Conservation (phyloP, 92 coral and sea anemone species). For the Actinostola sp. region DNA sequence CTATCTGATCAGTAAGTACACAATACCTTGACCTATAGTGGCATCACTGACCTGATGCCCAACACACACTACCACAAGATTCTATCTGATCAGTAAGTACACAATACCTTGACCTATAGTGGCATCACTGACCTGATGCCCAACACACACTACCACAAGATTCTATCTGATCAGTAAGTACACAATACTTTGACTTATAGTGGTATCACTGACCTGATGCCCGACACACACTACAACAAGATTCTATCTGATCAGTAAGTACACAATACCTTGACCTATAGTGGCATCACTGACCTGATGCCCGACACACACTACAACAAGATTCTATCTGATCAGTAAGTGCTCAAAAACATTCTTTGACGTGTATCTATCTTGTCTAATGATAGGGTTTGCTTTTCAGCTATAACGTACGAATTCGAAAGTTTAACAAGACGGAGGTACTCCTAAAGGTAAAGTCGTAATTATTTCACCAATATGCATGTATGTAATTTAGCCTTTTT, state of each 20-base stretch:
- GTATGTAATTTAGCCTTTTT: neutral
- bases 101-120: constrained; percentile 72
- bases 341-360: too few relatives aligned
- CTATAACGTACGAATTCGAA: constrained; percentile 58
- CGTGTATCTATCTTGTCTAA: neutral
- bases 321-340: constrained; percentile 78
- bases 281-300: constrained; percentile 64
- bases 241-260: constrained; percentile 79
- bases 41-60: constrained; percentile 60
- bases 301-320: constrained; percentile 71
- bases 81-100: constrained; percentile 73
- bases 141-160: constrained; percentile 68
- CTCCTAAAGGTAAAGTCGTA: constrained; percentile 52
- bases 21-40: constrained; percentile 72
- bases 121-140: constrained; percentile 66
- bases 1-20: constrained; percentile 78
- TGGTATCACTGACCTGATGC: constrained; percentile 63
- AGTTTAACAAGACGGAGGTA: constrained; percentile 51
- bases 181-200: constrained; percentile 72
- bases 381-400: constrained; percentile 30
- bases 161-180: constrained; percentile 78
- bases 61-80: constrained; percentile 74
- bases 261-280: constrained; percentile 71
- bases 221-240: constrained; percentile 71
- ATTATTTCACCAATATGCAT: neutral